A percentile compares a stretch with the other conserved stretches of the same genome.
These are phyloP conservation scores for Enteromius treurensis DNA, from an alignment of 2,797 vertebrate genomes.

Conservation along the genomic window DNA sequence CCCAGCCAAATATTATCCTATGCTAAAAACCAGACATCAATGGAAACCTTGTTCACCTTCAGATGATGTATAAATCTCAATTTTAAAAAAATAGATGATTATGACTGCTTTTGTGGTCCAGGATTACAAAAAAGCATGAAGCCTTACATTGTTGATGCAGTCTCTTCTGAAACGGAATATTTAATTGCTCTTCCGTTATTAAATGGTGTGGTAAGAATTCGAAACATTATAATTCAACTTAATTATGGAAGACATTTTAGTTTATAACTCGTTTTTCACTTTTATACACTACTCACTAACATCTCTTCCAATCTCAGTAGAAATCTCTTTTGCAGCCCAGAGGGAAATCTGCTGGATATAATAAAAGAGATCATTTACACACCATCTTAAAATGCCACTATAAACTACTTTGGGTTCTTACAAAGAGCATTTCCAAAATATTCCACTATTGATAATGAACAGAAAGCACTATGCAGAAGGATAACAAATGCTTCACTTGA, in stretches of 20 bases:
- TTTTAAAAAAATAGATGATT: no score
- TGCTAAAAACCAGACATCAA: no score
- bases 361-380: neutral
- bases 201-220: neutral
- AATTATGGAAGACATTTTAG: neutral
- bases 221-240: neutral
- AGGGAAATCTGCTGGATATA: neutral
- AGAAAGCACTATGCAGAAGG: neutral
- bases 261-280: neutral
- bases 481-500: constrained; percentile 15
- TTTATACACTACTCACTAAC: neutral
- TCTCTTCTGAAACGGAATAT: neutral
- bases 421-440: neutral
- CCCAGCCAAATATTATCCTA: no score
- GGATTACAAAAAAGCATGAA: neutral
- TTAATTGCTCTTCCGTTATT: neutral
- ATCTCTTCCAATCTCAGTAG: neutral
- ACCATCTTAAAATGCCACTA: neutral
- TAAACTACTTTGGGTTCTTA: neutral
- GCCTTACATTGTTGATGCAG: neutral
- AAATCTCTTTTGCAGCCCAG: neutral
- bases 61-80: no score
- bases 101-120: no score
- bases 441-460: neutral
- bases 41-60: no score